These are phyloP conservation scores for Panagrolaimus sp. DNA, from an alignment of 1,140 invertebrate genomes.

Conservation along the genomic window DNA sequence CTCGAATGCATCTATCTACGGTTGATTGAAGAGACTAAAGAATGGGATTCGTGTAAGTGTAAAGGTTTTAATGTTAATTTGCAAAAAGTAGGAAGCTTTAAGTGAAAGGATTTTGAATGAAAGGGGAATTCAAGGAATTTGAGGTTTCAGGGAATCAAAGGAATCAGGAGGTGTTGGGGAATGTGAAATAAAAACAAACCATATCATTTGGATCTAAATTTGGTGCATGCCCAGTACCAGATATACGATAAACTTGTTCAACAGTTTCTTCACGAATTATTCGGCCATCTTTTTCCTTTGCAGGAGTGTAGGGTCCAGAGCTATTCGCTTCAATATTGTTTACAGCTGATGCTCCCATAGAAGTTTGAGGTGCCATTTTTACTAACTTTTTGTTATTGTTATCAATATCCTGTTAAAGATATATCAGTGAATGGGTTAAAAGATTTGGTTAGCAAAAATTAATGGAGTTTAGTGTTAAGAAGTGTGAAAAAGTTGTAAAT, in stretches of 20 bases:
- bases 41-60: not conserved
- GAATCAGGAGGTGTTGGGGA: not conserved
- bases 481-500: no score
- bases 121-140: not conserved
- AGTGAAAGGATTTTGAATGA: slow-evolving; percentile 68
- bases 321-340: slow-evolving; percentile 23
- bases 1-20: slow-evolving; percentile 78
- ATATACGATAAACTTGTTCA: slow-evolving; percentile 45
- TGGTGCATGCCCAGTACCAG: slow-evolving; percentile 32
- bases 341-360: not conserved
- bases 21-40: slow-evolving; percentile 65
- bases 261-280: slow-evolving; percentile 36
- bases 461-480: no score
- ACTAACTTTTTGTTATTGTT: not conserved
- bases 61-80: not conserved
- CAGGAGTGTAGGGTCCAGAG: slow-evolving; percentile 38
- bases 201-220: slow-evolving; percentile 36
- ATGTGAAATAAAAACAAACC: slow-evolving; percentile 25
- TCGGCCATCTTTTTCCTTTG: slow-evolving; percentile 30
- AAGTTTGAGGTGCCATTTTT: slow-evolving; percentile 10
- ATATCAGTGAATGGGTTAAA: no score
- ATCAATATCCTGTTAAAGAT: no score
- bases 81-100: slow-evolving; percentile 2
- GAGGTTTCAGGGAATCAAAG: not conserved
- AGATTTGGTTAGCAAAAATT: no score